Conservation (phyloP, 2,888 invertebrate genomes). For the Oligia fasciuncula region DNA sequence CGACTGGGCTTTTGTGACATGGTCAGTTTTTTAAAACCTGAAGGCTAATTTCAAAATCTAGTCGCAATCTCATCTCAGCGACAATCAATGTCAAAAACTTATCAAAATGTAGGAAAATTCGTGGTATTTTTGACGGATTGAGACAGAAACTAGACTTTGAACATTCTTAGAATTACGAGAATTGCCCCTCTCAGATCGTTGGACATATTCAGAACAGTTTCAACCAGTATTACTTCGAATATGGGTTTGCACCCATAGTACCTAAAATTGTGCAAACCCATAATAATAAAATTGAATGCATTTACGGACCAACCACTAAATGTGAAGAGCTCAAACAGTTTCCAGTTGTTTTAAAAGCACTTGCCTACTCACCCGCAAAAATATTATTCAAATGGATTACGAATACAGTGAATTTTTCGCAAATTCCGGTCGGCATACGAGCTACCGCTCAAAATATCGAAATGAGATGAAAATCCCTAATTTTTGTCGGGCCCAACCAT, state of each 20-base stretch:
- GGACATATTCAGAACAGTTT: background rate
- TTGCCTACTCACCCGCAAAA: conserved; percentile 20
- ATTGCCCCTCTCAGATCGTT: too few species aligned
- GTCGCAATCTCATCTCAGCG: too few species aligned
- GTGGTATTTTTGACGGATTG: too few species aligned
- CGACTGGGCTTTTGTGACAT: background rate
- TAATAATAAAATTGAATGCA: conserved; percentile 4
- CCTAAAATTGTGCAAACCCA: background rate
- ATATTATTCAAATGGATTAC: conserved; percentile 32
- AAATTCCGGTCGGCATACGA: conserved; percentile 6
- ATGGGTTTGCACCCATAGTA: too few species aligned
- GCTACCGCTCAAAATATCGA: conserved; percentile 37
- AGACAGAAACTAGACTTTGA: too few species aligned
- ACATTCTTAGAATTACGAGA: too few species aligned
- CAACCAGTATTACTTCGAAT: background rate
- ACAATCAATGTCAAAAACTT: too few species aligned
- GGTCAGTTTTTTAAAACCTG: background rate
- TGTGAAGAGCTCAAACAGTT: conserved; percentile 13
- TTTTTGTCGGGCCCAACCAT: conserved; percentile 35
- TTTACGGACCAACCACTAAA: conserved; percentile 1
- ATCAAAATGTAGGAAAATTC: too few species aligned
- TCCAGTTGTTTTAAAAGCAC: conserved; percentile 25
- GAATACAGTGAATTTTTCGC: conserved; percentile 18
- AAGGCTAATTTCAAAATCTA: too few species aligned
- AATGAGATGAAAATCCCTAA: conserved; percentile 46